phyloP scores from a whole-genome alignment of 2,888 invertebrate species.

The Lasius fuliginosus region DNA sequence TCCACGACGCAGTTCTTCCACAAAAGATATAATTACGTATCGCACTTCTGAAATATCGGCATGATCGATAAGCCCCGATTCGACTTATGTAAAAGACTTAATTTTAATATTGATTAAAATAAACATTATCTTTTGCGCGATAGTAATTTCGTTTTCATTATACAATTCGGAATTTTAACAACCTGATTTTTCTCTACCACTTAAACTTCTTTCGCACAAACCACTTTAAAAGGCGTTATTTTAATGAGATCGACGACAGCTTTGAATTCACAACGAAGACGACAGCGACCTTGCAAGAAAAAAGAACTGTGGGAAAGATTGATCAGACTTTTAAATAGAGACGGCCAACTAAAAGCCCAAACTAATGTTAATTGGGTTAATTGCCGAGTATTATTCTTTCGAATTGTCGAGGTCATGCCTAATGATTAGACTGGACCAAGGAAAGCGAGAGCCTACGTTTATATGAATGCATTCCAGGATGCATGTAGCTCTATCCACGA shows the following conservation, averaged over 20 bases:
- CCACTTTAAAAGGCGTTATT: background rate
- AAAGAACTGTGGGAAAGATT: conserved; percentile 15
- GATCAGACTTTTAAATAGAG: conserved; percentile 51
- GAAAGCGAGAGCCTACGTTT: background rate
- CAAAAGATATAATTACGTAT: conserved; percentile 21
- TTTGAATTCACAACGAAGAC: conserved; percentile 32
- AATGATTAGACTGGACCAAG: conserved; percentile 21
- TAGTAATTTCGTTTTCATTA: background rate
- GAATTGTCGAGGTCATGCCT: background rate
- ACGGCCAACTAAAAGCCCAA: conserved; percentile 24
- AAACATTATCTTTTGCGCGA: background rate
- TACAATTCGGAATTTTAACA: background rate
- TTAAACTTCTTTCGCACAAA: conserved; percentile 28
- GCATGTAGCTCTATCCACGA: too few relatives aligned
- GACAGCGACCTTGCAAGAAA: background rate
- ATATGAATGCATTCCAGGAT: background rate
- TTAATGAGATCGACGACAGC: conserved; percentile 31
- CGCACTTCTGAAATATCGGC: background rate
- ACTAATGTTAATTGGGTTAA: conserved; percentile 49
- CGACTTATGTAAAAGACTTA: background rate
- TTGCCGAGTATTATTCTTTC: conserved; percentile 34
- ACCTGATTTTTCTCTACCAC: conserved; percentile 7
- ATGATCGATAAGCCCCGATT: background rate
- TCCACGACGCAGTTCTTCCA: conserved; percentile 1
- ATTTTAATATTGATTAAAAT: background rate